phyloP scores from a whole-genome alignment of 2,113 vertebrate species.

The Elaphurus davidianus region DNA sequence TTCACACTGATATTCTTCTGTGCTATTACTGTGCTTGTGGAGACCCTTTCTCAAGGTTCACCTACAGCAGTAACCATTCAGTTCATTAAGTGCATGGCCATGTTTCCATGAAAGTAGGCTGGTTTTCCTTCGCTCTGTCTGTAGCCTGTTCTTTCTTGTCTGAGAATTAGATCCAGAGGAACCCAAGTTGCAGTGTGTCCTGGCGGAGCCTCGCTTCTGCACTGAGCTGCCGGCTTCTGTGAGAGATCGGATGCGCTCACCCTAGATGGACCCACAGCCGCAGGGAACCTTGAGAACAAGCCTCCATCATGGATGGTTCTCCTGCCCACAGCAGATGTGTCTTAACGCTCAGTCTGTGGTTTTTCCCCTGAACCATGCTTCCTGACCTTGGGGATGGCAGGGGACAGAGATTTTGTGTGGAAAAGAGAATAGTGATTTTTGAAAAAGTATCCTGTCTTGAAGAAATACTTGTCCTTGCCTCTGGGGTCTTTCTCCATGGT shows the following conservation, averaged over 20 bases:
- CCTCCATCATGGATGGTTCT: background rate
- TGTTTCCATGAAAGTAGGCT: background rate
- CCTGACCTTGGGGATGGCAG: background rate
- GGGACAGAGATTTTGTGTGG: background rate
- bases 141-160: background rate
- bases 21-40: background rate
- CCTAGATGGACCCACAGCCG: background rate
- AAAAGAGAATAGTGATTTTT: background rate
- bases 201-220: background rate
- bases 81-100: background rate
- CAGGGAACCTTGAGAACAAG: background rate
- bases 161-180: background rate
- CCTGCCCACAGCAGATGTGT: background rate
- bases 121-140: background rate
- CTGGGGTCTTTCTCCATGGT: background rate
- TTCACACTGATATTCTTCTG: background rate
- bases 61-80: background rate
- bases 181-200: background rate
- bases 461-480: background rate
- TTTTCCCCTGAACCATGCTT: background rate
- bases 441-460: background rate
- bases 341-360: background rate
- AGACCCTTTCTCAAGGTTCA: background rate
- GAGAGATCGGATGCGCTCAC: background rate
- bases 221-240: background rate